These are phyloP conservation scores for Sylvia atricapilla DNA, from an alignment of 2,113 vertebrate genomes.

Conservation along the genomic window DNA sequence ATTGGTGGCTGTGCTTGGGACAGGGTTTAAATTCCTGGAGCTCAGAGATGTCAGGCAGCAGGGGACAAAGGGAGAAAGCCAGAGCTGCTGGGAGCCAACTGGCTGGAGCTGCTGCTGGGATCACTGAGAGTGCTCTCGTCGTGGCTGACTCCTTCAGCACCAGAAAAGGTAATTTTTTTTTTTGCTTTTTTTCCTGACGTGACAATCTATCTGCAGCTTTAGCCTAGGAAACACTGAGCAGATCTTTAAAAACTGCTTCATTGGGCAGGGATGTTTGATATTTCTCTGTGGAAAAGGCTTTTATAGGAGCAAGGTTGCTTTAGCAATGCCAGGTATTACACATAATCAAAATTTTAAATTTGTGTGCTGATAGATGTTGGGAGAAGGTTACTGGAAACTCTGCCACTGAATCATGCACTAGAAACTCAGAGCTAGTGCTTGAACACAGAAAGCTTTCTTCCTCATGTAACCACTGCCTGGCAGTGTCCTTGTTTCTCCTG, in stretches of 20 bases:
- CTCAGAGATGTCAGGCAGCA: slow-evolving; percentile 40
- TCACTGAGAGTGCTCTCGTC: background rate
- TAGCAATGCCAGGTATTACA: background rate
- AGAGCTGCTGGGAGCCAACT: background rate
- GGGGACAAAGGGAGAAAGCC: background rate
- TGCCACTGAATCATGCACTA: background rate
- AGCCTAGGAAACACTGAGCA: background rate
- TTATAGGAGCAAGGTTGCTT: background rate
- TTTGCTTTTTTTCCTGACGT: background rate
- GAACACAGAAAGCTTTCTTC: background rate
- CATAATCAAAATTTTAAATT: background rate
- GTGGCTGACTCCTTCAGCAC: background rate
- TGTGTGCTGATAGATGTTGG: background rate
- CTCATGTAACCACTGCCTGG: background rate
- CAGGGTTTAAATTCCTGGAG: slow-evolving; percentile 75
- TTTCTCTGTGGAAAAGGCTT: background rate
- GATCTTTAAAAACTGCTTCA: background rate
- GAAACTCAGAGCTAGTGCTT: background rate
- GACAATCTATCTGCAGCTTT: background rate
- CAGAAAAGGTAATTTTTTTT: slow-evolving; percentile 49
- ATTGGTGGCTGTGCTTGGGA: slow-evolving; percentile 57
- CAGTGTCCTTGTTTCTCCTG: background rate
- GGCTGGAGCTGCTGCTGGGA: background rate
- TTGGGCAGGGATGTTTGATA: background rate
- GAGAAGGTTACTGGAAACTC: background rate